Conservation (phyloP, 1,140 invertebrate genomes). For the Drosophila sucinea region DNA sequence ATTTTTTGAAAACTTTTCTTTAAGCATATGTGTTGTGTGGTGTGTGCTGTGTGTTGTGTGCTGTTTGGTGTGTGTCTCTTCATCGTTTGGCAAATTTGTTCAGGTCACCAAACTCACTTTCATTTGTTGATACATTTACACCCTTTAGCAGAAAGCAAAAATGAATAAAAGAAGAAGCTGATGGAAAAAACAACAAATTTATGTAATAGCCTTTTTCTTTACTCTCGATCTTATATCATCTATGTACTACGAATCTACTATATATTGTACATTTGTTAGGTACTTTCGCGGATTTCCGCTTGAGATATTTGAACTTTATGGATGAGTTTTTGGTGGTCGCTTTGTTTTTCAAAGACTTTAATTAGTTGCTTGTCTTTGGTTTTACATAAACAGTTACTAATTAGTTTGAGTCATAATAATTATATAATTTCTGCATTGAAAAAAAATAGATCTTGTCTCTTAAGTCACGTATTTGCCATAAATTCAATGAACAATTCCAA, state of each 20-base stretch:
- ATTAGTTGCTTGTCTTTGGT: constrained; percentile 49
- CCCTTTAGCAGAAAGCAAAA: constrained; percentile 59
- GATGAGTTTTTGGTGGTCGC: constrained; percentile 35
- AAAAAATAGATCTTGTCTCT: neutral
- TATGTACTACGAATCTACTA: neutral
- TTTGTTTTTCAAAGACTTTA: constrained; percentile 48
- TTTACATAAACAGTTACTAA: constrained; percentile 51
- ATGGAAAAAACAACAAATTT: constrained; percentile 53
- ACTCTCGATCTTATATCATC: constrained; percentile 49
- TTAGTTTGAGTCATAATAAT: constrained; percentile 33
- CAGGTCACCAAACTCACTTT: constrained; percentile 61
- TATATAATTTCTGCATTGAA: constrained; percentile 15
- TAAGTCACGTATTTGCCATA: neutral
- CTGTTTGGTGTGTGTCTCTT: constrained; percentile 7
- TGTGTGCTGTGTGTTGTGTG: neutral
- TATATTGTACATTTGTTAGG: neutral
- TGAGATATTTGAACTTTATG: constrained; percentile 69
- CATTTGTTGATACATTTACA: constrained; percentile 48
- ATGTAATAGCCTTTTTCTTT: constrained; percentile 53
- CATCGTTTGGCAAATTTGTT: constrained; percentile 50
- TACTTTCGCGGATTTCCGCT: constrained; percentile 73
- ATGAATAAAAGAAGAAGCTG: neutral
- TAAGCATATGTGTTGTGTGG: constrained; percentile 8
- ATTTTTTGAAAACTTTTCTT: constrained; percentile 66
- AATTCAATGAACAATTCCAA: constrained; percentile 10